Evolutionary conservation across 2,888 invertebrate genomes (phyloP), one percentile per base, ranked within the genome.

Genomic region (Cotesia congregata): DNA sequence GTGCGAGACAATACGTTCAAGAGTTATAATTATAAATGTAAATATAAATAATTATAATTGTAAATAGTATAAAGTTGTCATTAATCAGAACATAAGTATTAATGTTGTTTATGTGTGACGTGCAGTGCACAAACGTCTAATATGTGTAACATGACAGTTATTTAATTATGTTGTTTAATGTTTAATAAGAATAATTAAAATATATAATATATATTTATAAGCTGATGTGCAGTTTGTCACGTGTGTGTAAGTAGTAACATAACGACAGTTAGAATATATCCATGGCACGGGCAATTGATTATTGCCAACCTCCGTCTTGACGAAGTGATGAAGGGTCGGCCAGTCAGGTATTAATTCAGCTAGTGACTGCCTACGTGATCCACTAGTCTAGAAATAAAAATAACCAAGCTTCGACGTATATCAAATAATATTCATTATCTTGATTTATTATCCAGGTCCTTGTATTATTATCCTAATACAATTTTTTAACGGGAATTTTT

Each of bases 311-410:
- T 96, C 95, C 93, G 94, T 93, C 92, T 92, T 93, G 92, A 92
- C 92, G 93, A 94, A 93, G 92, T 93, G 94, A 91, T 95, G 95
- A 90, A 96, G 94, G 90, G 94, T 94, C 89, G 97, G 97, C 97
- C 97, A 98, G 92, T 97, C 97, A 89, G 97, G 97, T 91, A 98
- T 97, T 92, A 97, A 93, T 92, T 98, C 97, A 88, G 96, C 96
- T 91, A 97, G 93, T 89, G 96, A 97, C 90, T 94, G 95, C 92
- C 96, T 93, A 93, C 96, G 94, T 86, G 92, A 91, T 90, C 91
- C 89, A 90, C 83, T 87, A 83, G 72, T 87, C 90, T 90, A 90
- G 83, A 85, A 85, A 86, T 82, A 78, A 77, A 77, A 72, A 75
- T 71, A 59, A 71, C 60, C 9, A 50, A 50, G 30, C 38, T 64